These are phyloP conservation scores for Otolemur garnettii DNA, from an alignment of 2,113 vertebrate species.

Conservation along the genomic window DNA sequence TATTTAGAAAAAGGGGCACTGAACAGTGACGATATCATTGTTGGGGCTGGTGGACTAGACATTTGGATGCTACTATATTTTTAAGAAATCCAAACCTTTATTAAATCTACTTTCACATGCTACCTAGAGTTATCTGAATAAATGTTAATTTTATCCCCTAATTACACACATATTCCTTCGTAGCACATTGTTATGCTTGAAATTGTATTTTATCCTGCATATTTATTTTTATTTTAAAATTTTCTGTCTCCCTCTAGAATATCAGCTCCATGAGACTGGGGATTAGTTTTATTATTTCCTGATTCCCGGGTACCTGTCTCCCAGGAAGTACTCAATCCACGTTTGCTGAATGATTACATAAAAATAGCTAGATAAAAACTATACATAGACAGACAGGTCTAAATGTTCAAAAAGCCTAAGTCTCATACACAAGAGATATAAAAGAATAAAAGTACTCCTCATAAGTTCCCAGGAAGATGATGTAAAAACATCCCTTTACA, in stretches of 20 bases:
- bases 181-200: background rate
- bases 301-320: background rate
- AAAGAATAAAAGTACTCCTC: background rate
- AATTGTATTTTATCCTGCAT: background rate
- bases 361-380: background rate
- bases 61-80: background rate
- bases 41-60: background rate
- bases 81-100: background rate
- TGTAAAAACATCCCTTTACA: background rate
- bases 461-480: background rate
- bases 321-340: background rate
- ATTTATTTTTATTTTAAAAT: conserved; percentile 7
- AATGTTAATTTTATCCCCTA: background rate
- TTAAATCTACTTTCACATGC: background rate
- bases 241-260: background rate
- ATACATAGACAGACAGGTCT: background rate
- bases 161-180: background rate
- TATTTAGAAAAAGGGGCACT: background rate
- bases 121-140: background rate
- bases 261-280: background rate
- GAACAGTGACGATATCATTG: background rate
- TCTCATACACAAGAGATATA: background rate
- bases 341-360: background rate
- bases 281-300: background rate
- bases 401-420: conserved; percentile 1